These are phyloP conservation scores for Corydoras maculifer DNA, from an alignment of 2,113 vertebrate species.

Conservation along the genomic window DNA sequence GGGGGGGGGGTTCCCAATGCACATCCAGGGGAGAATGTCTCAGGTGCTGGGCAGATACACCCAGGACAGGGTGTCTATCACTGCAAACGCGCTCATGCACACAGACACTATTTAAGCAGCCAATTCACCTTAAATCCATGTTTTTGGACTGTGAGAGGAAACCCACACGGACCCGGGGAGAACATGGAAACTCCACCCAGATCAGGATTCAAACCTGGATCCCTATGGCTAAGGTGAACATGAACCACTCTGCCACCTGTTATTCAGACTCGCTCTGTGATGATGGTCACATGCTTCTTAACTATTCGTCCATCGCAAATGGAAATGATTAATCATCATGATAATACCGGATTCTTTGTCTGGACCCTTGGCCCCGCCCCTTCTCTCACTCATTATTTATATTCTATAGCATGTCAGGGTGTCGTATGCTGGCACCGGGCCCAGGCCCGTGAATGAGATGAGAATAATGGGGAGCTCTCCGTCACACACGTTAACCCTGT, in stretches of 20 bases:
- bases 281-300: neutral
- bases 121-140: no score
- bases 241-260: neutral
- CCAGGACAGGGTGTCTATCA: no score
- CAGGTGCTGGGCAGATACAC: no score
- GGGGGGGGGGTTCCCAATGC: no score
- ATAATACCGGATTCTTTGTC: neutral
- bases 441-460: neutral
- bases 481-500: neutral
- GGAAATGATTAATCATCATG: conserved; percentile 19
- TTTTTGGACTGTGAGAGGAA: no score
- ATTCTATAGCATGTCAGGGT: conserved; percentile 13
- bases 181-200: no score
- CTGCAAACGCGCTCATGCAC: no score
- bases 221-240: no score
- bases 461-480: neutral
- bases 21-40: no score
- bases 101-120: no score
- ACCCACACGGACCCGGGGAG: no score
- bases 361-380: neutral
- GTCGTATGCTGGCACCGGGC: conserved; percentile 7
- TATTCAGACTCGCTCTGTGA: neutral
- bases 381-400: conserved; percentile 20
- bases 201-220: no score
- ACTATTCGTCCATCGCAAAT: neutral